A percentile compares a stretch with the other conserved stretches of the same genome.
phyloP scores from a whole-genome alignment of 2,888 invertebrate genomes.

The Sinotaia quadrata region DNA sequence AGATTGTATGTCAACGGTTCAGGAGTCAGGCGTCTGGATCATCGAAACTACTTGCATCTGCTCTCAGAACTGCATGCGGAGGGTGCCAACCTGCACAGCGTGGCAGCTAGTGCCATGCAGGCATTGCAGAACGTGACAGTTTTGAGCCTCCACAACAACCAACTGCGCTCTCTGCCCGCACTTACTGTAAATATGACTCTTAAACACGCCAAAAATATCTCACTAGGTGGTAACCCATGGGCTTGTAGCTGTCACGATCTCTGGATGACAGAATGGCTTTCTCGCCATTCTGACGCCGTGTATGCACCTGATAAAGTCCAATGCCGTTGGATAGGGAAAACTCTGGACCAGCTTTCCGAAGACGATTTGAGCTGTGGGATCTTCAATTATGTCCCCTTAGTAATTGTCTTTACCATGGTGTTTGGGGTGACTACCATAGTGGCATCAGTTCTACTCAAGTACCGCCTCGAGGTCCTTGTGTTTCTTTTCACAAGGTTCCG shows the following conservation, averaged over 20 bases:
- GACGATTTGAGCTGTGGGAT: slow-evolving; percentile 18
- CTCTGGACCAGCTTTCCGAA: not conserved
- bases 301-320: not conserved
- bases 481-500: slow-evolving; percentile 41
- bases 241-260: slow-evolving; percentile 34
- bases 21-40: slow-evolving; percentile 5
- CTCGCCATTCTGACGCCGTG: slow-evolving; percentile 18
- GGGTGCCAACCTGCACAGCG: slow-evolving; percentile 23
- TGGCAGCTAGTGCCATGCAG: slow-evolving; percentile 34
- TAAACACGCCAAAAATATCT: slow-evolving; percentile 29
- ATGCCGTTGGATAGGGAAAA: slow-evolving; percentile 23
- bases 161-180: slow-evolving; percentile 31
- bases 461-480: slow-evolving; percentile 36
- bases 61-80: slow-evolving; percentile 23
- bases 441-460: slow-evolving; percentile 30
- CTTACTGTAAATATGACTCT: slow-evolving; percentile 32
- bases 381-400: slow-evolving; percentile 27
- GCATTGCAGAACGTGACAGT: slow-evolving; percentile 32
- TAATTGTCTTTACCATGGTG: slow-evolving; percentile 25
- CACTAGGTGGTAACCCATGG: slow-evolving; percentile 37
- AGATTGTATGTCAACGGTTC: slow-evolving; percentile 12
- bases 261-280: slow-evolving; percentile 35
- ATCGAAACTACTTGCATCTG: slow-evolving; percentile 18
- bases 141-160: slow-evolving; percentile 34
- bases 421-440: slow-evolving; percentile 28